Base-by-base conservation (phyloP, 2,113 vertebrate genomes). In the Neotragus moschatus region DNA sequence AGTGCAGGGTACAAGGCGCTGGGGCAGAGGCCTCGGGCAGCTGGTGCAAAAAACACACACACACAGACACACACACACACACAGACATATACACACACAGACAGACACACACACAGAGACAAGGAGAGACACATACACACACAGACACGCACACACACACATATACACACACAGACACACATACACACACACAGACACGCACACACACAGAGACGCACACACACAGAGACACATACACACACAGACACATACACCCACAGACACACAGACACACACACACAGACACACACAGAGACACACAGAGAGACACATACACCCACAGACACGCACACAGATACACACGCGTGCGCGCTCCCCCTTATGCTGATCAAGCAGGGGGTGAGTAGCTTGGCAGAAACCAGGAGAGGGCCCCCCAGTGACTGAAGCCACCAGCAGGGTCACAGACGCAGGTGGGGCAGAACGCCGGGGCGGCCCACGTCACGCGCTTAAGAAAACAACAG, bases 381-480 rank as follows among this genome's bases (percentile, higher is more conserved):
- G 39, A 45, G 39, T 1, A 45, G 25, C 15, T 47, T 25, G 10
- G 43, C 43, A 47, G 25, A 5, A 77, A 17, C 43, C 14, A 16
- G 39, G 39, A 45, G 7, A 28, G 14, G 73, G 73, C 26, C 26
- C 6, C 43, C 7, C 43, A 5, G 47, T 47, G 16, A 1, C 75
- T 30, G 25, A 30, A 5, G 28, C 15, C 75, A n/a, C n/a, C 15
- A 17, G 45, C 15, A 17, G 43, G 3, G 15, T 3, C 3, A 10
- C 45, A 49, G 7, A 19, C 0, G 14, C 43, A 28, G 25, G 43
- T 2, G 14, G 26, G 26, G 28, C 43, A 9, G 73, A 9, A 47
- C 3, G 6, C 25, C 2, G 11, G 63, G 17, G 4, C 6, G 63
- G 17, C 2, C n/a, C 5, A 8, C 61, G 17, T 11, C 2, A 5